Conservation (phyloP, 2,888 invertebrate genomes). For the Nemurella pictetii region DNA sequence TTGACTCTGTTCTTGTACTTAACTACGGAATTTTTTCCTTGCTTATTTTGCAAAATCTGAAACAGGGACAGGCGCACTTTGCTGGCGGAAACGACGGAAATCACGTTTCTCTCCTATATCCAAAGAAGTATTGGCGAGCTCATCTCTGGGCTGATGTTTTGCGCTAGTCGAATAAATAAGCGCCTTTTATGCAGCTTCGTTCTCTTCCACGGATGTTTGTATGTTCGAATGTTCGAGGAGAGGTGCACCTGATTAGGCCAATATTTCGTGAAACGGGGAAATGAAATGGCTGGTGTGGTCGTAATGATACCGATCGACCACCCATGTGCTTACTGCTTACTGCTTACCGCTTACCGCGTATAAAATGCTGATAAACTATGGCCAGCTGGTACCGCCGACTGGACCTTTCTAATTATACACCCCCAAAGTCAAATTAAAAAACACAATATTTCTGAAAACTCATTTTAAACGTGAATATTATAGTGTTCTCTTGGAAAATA, state of each 20-base stretch:
- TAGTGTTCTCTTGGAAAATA: neutral
- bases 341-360: too few relatives aligned
- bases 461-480: neutral
- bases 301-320: neutral
- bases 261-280: neutral
- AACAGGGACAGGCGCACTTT: neutral
- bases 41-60: neutral
- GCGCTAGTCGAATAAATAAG: too few relatives aligned
- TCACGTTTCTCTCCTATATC: too few relatives aligned
- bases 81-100: too few relatives aligned
- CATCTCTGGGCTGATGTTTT: too few relatives aligned
- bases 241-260: too few relatives aligned
- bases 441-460: neutral
- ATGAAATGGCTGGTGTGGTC: too few relatives aligned
- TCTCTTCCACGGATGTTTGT: too few relatives aligned
- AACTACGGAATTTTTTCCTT: neutral
- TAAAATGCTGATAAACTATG: neutral
- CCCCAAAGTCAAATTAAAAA: neutral
- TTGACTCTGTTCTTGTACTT: too few relatives aligned
- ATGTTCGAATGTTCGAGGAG: too few relatives aligned
- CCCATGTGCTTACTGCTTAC: neutral
- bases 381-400: neutral
- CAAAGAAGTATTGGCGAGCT: too few relatives aligned
- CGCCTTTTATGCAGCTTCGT: too few relatives aligned
- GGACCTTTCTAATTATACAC: neutral